Percentiles rank a stretch among this genome's conserved stretches.
Conservation (phyloP, 2,888 invertebrate genomes). For the Ormyrus pomaceus region DNA sequence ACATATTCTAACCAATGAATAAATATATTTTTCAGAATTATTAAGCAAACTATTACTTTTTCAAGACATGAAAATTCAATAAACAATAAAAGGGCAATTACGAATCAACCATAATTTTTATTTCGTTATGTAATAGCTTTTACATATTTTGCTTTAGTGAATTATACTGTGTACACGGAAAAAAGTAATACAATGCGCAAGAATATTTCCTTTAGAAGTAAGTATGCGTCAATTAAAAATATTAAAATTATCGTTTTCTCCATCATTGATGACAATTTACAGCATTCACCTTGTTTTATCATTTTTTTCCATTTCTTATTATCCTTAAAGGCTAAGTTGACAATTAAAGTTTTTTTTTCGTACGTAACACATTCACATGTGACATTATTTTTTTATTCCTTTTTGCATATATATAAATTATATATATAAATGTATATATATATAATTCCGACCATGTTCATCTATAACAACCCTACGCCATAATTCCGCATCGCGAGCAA, state of each 20-base stretch:
- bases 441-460: slow-evolving; percentile 60
- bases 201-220: slow-evolving; percentile 63
- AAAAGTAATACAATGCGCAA: slow-evolving; percentile 64
- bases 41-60: no score
- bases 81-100: slow-evolving; percentile 46
- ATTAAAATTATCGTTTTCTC: slow-evolving; percentile 65
- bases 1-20: no score
- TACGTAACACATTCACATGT: slow-evolving; percentile 63
- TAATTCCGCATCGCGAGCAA: slow-evolving; percentile 58
- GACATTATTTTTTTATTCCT: slow-evolving; percentile 53
- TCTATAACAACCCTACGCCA: slow-evolving; percentile 65
- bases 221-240: slow-evolving; percentile 67
- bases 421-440: slow-evolving; percentile 15
- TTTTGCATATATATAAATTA: slow-evolving; percentile 13
- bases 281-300: slow-evolving; percentile 64
- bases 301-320: slow-evolving; percentile 58
- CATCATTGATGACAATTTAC: slow-evolving; percentile 68
- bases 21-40: no score
- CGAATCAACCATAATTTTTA: slow-evolving; percentile 68
- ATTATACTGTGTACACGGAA: slow-evolving; percentile 67
- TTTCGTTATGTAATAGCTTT: slow-evolving; percentile 67
- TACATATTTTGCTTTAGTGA: slow-evolving; percentile 66
- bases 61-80: no score
- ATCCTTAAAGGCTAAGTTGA: slow-evolving; percentile 64
- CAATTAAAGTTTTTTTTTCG: slow-evolving; percentile 62